Percentiles rank a stretch among this genome's conserved stretches.
Conservation (phyloP, 2,888 invertebrate species). For the Parnassius mnemosyne region DNA sequence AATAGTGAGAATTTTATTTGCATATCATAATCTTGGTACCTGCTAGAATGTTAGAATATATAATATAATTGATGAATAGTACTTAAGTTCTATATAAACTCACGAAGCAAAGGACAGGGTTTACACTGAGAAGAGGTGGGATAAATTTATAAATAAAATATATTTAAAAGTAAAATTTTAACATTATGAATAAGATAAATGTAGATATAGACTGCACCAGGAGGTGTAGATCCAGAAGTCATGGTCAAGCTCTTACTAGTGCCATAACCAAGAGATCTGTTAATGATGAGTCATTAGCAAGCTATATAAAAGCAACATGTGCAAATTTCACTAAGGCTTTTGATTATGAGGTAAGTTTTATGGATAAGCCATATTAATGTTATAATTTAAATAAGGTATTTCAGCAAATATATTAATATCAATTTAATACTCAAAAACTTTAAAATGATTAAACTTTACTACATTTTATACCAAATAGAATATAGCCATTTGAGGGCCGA, state of each 20-base stretch:
- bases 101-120: neutral
- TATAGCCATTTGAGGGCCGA: too few species aligned
- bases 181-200: constrained; percentile 62
- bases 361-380: too few species aligned
- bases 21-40: constrained; percentile 29
- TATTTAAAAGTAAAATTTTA: neutral
- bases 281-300: constrained; percentile 79
- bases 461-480: too few species aligned
- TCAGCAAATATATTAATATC: too few species aligned
- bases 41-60: constrained; percentile 20
- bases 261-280: constrained; percentile 84
- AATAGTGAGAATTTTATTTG: constrained; percentile 27
- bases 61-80: neutral
- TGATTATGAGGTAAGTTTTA: constrained; percentile 76
- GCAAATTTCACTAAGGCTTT: constrained; percentile 80
- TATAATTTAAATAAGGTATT: too few species aligned
- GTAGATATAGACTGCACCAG: constrained; percentile 80
- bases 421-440: too few species aligned
- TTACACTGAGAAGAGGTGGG: constrained; percentile 12
- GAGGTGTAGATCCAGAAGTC: constrained; percentile 78
- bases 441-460: too few species aligned
- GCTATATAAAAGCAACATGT: constrained; percentile 81
- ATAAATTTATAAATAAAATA: constrained; percentile 5
- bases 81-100: neutral
- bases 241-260: constrained; percentile 81